phyloP scores from a whole-genome alignment of 2,113 vertebrate species.

The Holacanthus passer region DNA sequence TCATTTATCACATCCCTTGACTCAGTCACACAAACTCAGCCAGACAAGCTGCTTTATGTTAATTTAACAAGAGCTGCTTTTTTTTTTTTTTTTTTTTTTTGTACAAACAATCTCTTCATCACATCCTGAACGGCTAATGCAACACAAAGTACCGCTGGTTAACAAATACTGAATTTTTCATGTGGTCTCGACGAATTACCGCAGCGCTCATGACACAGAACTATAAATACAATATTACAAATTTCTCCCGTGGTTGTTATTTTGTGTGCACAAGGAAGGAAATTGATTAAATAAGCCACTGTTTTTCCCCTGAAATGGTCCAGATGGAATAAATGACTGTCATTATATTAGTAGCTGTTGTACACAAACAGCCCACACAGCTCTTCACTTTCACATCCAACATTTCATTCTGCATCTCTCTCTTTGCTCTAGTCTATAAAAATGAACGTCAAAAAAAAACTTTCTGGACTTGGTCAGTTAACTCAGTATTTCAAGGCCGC shows the following conservation, averaged over 20 bases:
- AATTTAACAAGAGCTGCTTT: not conserved
- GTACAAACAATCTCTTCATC: not conserved
- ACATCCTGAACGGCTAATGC: not conserved
- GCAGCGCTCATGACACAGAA: not conserved
- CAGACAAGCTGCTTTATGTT: not conserved
- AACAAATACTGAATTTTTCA: not conserved
- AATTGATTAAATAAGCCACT: not conserved
- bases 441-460: not conserved
- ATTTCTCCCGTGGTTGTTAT: not conserved
- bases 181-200: no score
- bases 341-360: not conserved
- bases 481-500: not conserved
- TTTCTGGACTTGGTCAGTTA: not conserved
- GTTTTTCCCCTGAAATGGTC: not conserved
- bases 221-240: not conserved
- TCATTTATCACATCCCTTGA: not conserved
- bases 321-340: not conserved
- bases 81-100: not conserved
- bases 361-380: not conserved
- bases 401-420: not conserved
- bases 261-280: not conserved
- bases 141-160: not conserved
- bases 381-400: no score
- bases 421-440: not conserved
- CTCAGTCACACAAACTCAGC: not conserved